phyloP scores from a whole-genome alignment of 2,888 invertebrate species.

The Syrphus vitripennis region DNA sequence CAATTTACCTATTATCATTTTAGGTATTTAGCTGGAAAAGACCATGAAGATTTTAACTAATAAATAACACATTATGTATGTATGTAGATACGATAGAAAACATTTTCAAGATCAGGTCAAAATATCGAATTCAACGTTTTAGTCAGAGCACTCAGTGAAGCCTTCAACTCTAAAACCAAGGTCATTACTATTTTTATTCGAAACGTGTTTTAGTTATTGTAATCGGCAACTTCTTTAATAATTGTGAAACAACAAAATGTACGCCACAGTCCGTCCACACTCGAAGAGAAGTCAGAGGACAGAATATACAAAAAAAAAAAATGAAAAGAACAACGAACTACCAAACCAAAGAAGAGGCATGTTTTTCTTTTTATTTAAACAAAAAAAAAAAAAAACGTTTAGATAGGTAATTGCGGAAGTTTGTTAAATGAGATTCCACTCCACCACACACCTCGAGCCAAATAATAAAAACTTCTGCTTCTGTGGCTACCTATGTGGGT shows the following conservation, averaged over 20 bases:
- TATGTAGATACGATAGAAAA: conserved; percentile 19
- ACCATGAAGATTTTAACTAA: conserved; percentile 15
- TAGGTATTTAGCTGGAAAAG: not conserved
- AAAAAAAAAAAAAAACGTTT: too few species aligned
- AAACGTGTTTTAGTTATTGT: conserved; percentile 63
- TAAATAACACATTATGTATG: conserved; percentile 12
- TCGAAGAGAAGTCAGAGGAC: not conserved
- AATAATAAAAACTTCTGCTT: not conserved
- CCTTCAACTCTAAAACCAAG: conserved; percentile 63
- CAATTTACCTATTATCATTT: not conserved
- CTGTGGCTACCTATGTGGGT: not conserved
- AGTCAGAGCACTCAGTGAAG: conserved; percentile 17
- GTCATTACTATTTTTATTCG: conserved; percentile 57
- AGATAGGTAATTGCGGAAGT: conserved; percentile 38
- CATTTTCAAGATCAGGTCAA: conserved; percentile 57
- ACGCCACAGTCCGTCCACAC: not conserved
- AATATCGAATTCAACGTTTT: conserved; percentile 56
- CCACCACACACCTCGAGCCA: not conserved
- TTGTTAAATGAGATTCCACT: conserved; percentile 21
- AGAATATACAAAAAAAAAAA: not conserved
- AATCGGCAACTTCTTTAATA: conserved; percentile 37
- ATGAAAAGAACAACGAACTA: conserved; percentile 10
- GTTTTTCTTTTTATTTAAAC: conserved; percentile 14
- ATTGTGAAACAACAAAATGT: conserved; percentile 13
- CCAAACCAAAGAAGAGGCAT: conserved; percentile 23